Base-by-base conservation (phyloP, 2,113 vertebrate genomes). In the Fregetta grallaria region DNA sequence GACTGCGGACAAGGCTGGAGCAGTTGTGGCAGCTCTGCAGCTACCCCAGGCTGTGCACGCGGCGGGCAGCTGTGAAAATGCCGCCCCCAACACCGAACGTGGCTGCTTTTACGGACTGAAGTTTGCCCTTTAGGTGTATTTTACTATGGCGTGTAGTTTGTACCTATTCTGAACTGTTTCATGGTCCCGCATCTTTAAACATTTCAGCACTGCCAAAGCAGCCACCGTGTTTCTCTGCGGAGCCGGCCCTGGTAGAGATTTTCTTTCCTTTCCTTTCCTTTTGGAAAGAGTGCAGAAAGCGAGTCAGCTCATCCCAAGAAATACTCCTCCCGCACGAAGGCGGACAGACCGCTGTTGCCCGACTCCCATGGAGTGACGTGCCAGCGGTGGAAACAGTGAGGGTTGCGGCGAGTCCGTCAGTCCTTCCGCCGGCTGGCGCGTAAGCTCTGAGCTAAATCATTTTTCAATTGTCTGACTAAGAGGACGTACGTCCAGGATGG, bases 401-500 rank as follows among this genome's bases (percentile, higher is more conserved):
- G 76, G 83, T 10, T 3, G 84, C 1, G 44, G 52, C 50, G 52
- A 53, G 79, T 7, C 95, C 34, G 19, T 58, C 90, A 81, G 95
- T 75, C 95, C 95, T 97, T 93, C 92, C 84, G 52, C 84, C 15
- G 30, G 42, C 15, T 40, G 79, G 58, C 32, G 82, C 72, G 56
- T 84, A 72, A 88, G 83, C 67, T 56, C 40, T 20, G 86, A 94
- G 95, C 95, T 83, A 16, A 55, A 12, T 47, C 72, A 49, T 65
- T 85, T 92, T 34, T 13, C 53, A 62, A 82, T 66, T 94, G 65
- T 78, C 70, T 86, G 96, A 97, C 94, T 98, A 97, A 98, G 96
- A 97, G 98, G 97, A 98, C 93, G 65, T 92, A 13, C 95, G 89
- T 93, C 53, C 21, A 85, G 94, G 94, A 95, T 52, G 92, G 95